Percentiles rank a stretch among this genome's conserved stretches.
Conservation (phyloP, 2,797 vertebrate species). For the Lycodopsis pacificus region DNA sequence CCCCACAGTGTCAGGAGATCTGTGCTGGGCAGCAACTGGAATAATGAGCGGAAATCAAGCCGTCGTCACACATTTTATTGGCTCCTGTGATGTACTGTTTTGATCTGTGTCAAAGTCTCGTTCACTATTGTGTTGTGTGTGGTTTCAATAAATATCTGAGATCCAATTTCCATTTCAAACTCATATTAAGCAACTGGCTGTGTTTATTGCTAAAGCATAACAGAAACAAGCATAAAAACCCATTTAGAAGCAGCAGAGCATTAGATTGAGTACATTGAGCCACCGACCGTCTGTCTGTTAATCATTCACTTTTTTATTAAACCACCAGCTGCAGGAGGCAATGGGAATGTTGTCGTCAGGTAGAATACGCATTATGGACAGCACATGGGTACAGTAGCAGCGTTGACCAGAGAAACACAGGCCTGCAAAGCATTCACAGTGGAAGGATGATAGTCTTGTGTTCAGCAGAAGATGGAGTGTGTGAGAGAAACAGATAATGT, state of each 20-base stretch:
- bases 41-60: not conserved
- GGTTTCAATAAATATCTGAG: not conserved
- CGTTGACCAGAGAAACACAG: conserved; percentile 56
- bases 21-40: too few species aligned
- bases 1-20: too few species aligned
- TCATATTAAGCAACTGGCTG: not conserved
- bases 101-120: not conserved
- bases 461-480: conserved; percentile 28
- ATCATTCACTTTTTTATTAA: conserved; percentile 84
- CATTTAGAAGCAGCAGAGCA: conserved; percentile 4
- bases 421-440: conserved; percentile 52
- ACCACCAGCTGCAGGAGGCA: conserved; percentile 74
- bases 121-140: not conserved
- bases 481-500: not conserved
- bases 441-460: conserved; percentile 21
- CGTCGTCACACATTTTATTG: not conserved
- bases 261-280: conserved; percentile 41
- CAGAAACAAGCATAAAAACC: not conserved
- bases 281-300: conserved; percentile 72
- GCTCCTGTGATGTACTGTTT: not conserved
- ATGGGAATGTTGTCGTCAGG: conserved; percentile 63
- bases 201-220: not conserved
- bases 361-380: conserved; percentile 69
- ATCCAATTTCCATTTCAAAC: not conserved
- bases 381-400: conserved; percentile 71